Conservation (phyloP, 2,797 vertebrate species). For the Ptychadena robeensis region DNA sequence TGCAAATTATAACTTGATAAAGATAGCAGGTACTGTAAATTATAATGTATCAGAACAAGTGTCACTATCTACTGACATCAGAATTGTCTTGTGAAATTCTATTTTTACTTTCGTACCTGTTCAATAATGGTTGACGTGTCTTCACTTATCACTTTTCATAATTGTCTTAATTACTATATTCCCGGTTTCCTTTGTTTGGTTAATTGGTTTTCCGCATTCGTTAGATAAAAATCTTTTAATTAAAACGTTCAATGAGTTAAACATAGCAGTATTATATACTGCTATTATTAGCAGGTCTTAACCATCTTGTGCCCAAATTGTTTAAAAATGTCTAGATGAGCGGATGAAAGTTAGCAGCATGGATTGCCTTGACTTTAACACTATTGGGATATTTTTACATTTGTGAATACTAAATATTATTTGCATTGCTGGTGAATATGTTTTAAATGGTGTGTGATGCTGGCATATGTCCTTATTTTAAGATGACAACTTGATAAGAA, state of each 20-base stretch:
- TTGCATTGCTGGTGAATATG: too few relatives aligned
- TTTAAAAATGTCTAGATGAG: too few relatives aligned
- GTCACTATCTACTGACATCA: constrained; percentile 13
- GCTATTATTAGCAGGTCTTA: neutral
- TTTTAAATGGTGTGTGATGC: too few relatives aligned
- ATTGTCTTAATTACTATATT: constrained; percentile 2
- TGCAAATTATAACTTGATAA: constrained; percentile 32
- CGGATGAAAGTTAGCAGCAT: too few relatives aligned
- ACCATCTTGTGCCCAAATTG: neutral
- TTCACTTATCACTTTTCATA: constrained; percentile 24
- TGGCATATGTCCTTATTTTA: too few relatives aligned
- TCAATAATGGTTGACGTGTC: neutral
- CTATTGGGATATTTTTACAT: too few relatives aligned
- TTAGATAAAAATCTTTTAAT: neutral
- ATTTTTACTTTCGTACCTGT: constrained; percentile 11
- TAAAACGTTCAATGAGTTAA: neutral
- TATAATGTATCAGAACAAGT: neutral
- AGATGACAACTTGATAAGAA: too few relatives aligned
- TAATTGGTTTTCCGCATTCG: neutral
- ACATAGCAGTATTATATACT: neutral
- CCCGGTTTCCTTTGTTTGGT: neutral
- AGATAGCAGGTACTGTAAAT: constrained; percentile 29
- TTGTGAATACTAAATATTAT: too few relatives aligned
- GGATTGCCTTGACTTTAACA: too few relatives aligned
- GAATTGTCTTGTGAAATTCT: constrained; percentile 16